Conservation (phyloP, 1,140 invertebrate genomes). For the Ephestia elutella region DNA sequence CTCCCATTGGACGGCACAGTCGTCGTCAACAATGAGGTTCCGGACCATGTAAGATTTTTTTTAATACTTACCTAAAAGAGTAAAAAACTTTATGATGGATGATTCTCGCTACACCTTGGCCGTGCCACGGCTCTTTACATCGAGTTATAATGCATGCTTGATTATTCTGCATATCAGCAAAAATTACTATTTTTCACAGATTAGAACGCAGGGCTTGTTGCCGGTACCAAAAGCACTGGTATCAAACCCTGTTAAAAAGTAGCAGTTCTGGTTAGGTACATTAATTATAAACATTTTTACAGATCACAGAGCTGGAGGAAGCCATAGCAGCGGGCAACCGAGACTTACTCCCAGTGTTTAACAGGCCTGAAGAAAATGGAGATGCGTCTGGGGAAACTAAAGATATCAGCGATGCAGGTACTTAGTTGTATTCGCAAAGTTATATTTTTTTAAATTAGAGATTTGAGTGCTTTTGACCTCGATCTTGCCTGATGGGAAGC, state of each 20-base stretch:
- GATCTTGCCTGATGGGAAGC: too few species aligned
- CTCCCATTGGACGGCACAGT: conserved; percentile 49
- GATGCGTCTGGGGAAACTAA: conserved; percentile 24
- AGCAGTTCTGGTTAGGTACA: neutral
- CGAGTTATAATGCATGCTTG: too few species aligned
- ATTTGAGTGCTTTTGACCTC: too few species aligned
- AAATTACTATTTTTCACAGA: too few species aligned
- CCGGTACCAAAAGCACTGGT: too few species aligned
- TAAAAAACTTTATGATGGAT: conserved; percentile 10
- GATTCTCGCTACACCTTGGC: too few species aligned
- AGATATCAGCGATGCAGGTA: conserved; percentile 54
- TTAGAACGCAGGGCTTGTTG: too few species aligned
- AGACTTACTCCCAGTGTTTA: conserved; percentile 51
- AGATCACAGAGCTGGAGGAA: conserved; percentile 56
- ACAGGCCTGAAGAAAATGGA: conserved; percentile 22
- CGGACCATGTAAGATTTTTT: conserved; percentile 50
- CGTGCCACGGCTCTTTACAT: too few species aligned
- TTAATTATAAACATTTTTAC: conserved; percentile 8
- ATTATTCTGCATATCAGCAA: too few species aligned
- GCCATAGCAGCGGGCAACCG: conserved; percentile 55
- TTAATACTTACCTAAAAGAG: too few species aligned
- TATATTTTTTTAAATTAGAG: too few species aligned
- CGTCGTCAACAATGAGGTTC: conserved; percentile 38
- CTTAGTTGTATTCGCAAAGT: conserved; percentile 5
- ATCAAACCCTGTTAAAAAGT: conserved; percentile 6